Base-by-base conservation (phyloP, 2,888 invertebrate genomes). In the Dasypogon diadema region DNA sequence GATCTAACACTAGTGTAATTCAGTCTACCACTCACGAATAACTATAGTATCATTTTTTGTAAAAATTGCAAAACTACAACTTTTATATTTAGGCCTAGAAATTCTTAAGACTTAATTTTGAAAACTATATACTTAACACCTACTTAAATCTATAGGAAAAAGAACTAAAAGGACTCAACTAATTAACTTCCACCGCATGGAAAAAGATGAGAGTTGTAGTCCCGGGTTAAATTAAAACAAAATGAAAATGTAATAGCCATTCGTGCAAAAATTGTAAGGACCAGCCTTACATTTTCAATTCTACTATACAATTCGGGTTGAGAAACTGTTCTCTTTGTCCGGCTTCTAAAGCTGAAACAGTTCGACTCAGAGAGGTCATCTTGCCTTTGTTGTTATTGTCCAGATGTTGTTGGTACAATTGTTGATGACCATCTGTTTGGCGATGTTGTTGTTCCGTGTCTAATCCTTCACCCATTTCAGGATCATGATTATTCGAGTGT, bases 311-410 rank as follows among this genome's bases (percentile, higher is more conserved):
- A 79, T 84, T 85, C 78, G 85, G 84, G 82, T 86, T 86, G 75
- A 86, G 82, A 82, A 86, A 86, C 82, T 86, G 85, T 78, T 86
- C 86, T 77, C 84, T 84, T 81, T 86, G 86, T 74, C 83, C 82
- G 34, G 84, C 83, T 79, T 86, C 86, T 76, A 85, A 81, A 70
- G 85, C 84, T 78, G 86, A 84, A 26, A 85, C 84, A 21, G 86
- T 83, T 58, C 85, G 85, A 75, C 85, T 84, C 76, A 86, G 77
- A 30, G 84, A 81, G 76, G 84, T 83, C 76, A 81, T 80, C 80
- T 80, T 81, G 26, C 80, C 80, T 77, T 80, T 80, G 74, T 81
- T 78, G 46, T 81, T 81, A 80, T 82, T 83, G 77, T 80, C 79
- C 56, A 79, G 75, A 56, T 79, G 74, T 37, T 72, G 70, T 26